Evolutionary conservation across 2,888 invertebrate genomes (phyloP), one percentile per base, ranked within the genome.

Genomic region (Eubasilissa splendida): DNA sequence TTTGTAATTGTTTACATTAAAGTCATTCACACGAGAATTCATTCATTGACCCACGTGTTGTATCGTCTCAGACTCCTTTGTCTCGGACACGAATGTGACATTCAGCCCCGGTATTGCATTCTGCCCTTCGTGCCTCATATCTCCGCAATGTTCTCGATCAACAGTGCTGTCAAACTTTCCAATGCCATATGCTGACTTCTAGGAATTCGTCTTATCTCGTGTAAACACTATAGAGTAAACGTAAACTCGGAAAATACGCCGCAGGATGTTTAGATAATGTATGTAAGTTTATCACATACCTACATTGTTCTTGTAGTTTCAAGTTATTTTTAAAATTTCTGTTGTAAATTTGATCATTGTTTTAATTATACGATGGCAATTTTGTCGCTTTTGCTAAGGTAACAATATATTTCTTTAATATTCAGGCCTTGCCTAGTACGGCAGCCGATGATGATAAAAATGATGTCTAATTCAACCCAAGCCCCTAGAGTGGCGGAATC

Each of bases 141-240:
- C 22, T 22, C 22, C 22, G 22, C 22, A 22, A 22, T 22, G 22
- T 22, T 22, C 22, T 22, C 1, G 0, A 22, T 22, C 22, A 22
- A 22, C 4, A 11, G 31, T 63, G 22, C 60, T 63, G 60, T 63
- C 60, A 63, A 63, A 63, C 63, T 31, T 63, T 52, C 12, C 8
- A 42, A 31, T 22, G 14, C 68, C 68, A 50, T 68, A 9, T 42
- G 42, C n/a, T 10, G 7, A 68, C 33, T 42, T 42, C 66, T 66
- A n/a, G 12, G 33, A 33, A 66, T 66, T 50, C 50, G 1, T 68
- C 68, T 68, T 68, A 68, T 68, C 68, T 68, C 42, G 10, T 68
- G 68, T 68, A 68, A 68, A 68, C n/a, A 66, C 50, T 14, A 52
- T 12, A 50, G 12, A 33, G 5, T 42, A 63, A 63, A 63, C 63